Base-by-base conservation (phyloP, 2,113 vertebrate genomes). In the Mola mola region DNA sequence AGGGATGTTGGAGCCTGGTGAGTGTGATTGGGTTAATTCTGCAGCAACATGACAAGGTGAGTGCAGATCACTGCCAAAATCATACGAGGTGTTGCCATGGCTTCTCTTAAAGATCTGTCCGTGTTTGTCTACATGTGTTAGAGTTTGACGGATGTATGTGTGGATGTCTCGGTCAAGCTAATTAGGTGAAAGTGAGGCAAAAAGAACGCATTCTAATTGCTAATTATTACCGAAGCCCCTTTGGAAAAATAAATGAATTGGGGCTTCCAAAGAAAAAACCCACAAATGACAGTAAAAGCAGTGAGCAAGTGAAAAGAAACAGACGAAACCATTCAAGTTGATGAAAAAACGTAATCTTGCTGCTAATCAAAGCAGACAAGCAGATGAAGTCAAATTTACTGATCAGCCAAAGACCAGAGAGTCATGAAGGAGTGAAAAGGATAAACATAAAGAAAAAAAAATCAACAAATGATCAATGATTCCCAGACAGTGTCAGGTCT, bases 131-230 rank as follows among this genome's bases (percentile, higher is more conserved):
- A 5, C 9, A 51, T 36, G 36, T 38, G 20, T 29, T 21, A 19
- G 40, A 25, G 52, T 10, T 42, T 13, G 21, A 25, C 11, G 11
- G 22, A 12, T 46, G 43, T 26, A 4, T 26, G 43, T 8, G 43
- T 25, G 21, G 20, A 38, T 81, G 61, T 82, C 57, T 82, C 72
- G 84, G 66, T 89, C 79, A 87, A 60, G 83, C 83, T 90, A 85
- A 91, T 89, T 90, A 89, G 81, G 70, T 55, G 52, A 86, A 90
- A 68, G 60, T 47, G 64, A 81, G 63, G 74, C 77, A 84, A 81
- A 81, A 88, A 84, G 64, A 83, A 31, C 47, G 22, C 62, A 90
- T 91, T 92, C 90, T 87, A 92, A 91, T 92, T 92, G 87, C 88
- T 89, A 90, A 92, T 93, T 90, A 88, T 87, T 85, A 81, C 42